Base-by-base conservation (phyloP, 2,797 vertebrate species). In the Acridotheres tristis region DNA sequence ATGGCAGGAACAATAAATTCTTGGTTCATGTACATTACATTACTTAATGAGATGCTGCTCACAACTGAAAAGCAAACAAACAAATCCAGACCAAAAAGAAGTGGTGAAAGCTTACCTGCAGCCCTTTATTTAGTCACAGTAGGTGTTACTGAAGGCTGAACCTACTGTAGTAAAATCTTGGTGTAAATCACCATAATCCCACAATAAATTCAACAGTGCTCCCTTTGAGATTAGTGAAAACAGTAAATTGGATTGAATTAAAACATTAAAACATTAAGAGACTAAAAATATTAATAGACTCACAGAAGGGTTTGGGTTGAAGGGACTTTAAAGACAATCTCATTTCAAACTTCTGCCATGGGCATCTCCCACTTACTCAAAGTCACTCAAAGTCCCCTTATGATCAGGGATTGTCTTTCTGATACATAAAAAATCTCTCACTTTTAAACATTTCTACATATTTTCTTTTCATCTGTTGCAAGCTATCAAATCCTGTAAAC, bases 331-430 rank as follows among this genome's bases (percentile, higher is more conserved):
- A 16, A 42, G 14, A 34, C 32, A 16, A 58, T 38, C 22, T 38
- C 13, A 54, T n/a, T 67, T 16, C 34, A 61, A 36, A 43, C 7
- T 32, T 7, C 13, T 42, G 11, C 22, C 30, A 25, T 11, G 13
- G 40, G 59, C 40, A 48, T 34, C 13, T 42, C 53, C 53, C 30
- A 11, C 30, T 32, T 32, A 34, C 3, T 59, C 15, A 34, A 16
- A 2, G 7, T 9, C 32, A 26, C 13, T 48, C 26, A 2, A 34
- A 47, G 22, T 25, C 17, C 13, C 9, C 13, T 1, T 14, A 5
- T 15, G 25, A 65, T 53, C 11, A 48, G 16, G n/a, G 25, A 76
- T 55, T 15, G 17, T 4, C 11, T 17, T 71, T 36, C n/a, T 43
- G 22, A 22, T 30, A 11, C 36, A 27, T 78, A 22, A 63, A 80